Percentiles rank a stretch among this genome's conserved stretches.
Evolutionary conservation across 2,888 invertebrate genomes (phyloP).

Genomic region (Zaprionus obscuricornis): DNA sequence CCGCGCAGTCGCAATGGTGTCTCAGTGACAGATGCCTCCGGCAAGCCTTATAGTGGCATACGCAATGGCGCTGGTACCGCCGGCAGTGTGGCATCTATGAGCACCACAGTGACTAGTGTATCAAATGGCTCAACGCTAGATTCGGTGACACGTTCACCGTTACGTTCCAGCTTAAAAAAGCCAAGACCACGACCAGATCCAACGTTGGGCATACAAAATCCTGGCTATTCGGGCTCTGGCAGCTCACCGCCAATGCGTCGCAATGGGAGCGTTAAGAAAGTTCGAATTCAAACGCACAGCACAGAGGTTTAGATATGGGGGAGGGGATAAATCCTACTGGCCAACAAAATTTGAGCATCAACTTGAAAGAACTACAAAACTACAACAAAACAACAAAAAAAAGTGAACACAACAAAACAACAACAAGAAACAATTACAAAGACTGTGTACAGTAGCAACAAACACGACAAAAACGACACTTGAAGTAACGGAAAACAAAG

Average conservation of each 20-base stretch:
- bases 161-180: constrained; percentile 93
- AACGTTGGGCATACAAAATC: constrained; percentile 93
- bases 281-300: constrained; percentile 95
- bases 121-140: constrained; percentile 84
- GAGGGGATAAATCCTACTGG: constrained; percentile 1
- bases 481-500: constrained; percentile 30
- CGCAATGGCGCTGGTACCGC: constrained; percentile 84
- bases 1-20: constrained; percentile 85
- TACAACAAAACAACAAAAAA: constrained; percentile 41
- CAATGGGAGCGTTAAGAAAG: constrained; percentile 95
- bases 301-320: constrained; percentile 89
- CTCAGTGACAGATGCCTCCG: constrained; percentile 94
- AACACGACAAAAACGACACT: constrained; percentile 48
- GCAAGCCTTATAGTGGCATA: constrained; percentile 90
- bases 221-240: constrained; percentile 88
- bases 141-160: constrained; percentile 86
- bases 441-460: constrained; percentile 72
- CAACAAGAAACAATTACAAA: constrained; percentile 56
- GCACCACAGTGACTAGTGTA: constrained; percentile 88
- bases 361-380: constrained; percentile 30
- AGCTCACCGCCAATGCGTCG: constrained; percentile 92
- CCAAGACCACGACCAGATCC: constrained; percentile 85
- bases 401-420: too few species aligned
- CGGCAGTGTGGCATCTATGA: constrained; percentile 89
- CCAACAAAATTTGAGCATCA: constrained; percentile 24